These are phyloP conservation scores for Lathronympha strigana DNA, from an alignment of 2,888 invertebrate species.

Conservation along the genomic window DNA sequence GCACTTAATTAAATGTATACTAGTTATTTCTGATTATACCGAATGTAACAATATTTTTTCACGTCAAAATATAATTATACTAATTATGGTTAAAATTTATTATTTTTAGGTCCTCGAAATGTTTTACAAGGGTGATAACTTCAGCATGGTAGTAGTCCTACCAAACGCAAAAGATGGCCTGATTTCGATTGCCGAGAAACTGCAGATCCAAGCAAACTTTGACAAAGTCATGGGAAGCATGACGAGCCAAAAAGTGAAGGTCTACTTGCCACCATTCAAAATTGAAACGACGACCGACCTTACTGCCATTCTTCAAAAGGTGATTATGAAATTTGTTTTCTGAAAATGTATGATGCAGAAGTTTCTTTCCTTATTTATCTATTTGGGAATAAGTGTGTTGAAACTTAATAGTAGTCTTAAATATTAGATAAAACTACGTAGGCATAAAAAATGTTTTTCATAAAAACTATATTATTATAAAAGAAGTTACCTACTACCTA, in stretches of 20 bases:
- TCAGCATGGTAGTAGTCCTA: slow-evolving; percentile 50
- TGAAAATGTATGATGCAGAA: no score
- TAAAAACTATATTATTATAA: no score
- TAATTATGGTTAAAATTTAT: neutral
- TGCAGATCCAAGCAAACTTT: slow-evolving; percentile 46
- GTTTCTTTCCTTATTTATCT: no score
- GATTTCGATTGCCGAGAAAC: slow-evolving; percentile 39
- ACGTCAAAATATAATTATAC: no score
- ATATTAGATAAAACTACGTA: no score
- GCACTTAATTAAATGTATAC: no score
- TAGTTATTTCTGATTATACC: no score
- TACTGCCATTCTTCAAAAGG: slow-evolving; percentile 49
- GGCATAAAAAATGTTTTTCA: no score
- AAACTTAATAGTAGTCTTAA: no score
- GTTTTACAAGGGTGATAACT: slow-evolving; percentile 52
- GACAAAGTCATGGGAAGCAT: slow-evolving; percentile 42
- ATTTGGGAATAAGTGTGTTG: no score
- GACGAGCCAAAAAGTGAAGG: slow-evolving; percentile 39
- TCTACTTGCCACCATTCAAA: slow-evolving; percentile 52
- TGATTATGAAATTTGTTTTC: slow-evolving; percentile 38
- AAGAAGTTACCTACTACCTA: no score
- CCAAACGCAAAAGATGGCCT: slow-evolving; percentile 51
- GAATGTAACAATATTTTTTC: no score
- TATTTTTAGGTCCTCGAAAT: slow-evolving; percentile 55
- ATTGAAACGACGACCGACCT: slow-evolving; percentile 49